Evolutionary conservation across 2,888 invertebrate genomes (phyloP).

Genomic region (Ptychoptera albimana): DNA sequence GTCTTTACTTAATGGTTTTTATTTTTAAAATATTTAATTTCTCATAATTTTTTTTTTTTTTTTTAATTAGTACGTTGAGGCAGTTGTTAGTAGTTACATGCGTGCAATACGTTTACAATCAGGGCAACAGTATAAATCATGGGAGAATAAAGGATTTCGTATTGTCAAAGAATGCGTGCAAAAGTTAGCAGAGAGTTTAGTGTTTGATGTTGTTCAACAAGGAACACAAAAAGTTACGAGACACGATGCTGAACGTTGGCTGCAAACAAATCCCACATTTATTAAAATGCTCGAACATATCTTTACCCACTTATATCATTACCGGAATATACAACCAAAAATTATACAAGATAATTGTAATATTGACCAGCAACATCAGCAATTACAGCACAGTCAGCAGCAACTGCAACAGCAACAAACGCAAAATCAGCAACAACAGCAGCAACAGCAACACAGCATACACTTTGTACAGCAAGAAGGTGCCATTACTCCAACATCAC

Average conservation of each 20-base stretch:
- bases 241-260: constrained; percentile 23
- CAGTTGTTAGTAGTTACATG: constrained; percentile 59
- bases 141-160: constrained; percentile 43
- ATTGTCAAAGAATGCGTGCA: constrained; percentile 37
- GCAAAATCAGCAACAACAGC: too few relatives aligned
- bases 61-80: constrained; percentile 49
- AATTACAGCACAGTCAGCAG: background rate
- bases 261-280: constrained; percentile 35
- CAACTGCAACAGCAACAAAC: too few relatives aligned
- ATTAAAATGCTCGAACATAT: constrained; percentile 37
- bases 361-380: constrained; percentile 9
- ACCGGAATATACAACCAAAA: constrained; percentile 16
- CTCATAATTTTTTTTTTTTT: constrained; percentile 17
- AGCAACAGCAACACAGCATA: too few relatives aligned
- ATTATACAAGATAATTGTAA: constrained; percentile 6
- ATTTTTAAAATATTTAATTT: background rate
- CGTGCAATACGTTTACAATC: constrained; percentile 44
- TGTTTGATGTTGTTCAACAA: constrained; percentile 24
- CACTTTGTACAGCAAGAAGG: constrained; percentile 11
- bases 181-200: constrained; percentile 40
- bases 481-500: background rate
- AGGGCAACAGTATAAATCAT: constrained; percentile 37
- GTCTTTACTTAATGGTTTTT: background rate
- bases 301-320: constrained; percentile 34
- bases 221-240: constrained; percentile 19